Evolutionary conservation across 2,888 invertebrate genomes (phyloP), one percentile per base, ranked within the genome.

Genomic region (Mythimna lalbum): DNA sequence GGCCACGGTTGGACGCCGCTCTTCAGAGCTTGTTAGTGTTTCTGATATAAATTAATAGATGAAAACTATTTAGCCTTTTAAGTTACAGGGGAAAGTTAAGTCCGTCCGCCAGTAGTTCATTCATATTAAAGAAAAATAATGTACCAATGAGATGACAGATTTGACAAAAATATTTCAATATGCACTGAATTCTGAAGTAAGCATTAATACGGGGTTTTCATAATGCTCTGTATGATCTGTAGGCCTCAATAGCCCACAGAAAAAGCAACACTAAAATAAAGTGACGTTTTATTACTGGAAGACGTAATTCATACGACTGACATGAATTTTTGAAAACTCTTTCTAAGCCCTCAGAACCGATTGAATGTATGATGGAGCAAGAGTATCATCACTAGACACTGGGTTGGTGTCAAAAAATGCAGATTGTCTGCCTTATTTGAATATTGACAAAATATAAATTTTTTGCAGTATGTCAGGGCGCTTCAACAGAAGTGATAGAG

Each of bases 1-100:
- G 90, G 87, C 81, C 94, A 93, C 73, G 96, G 96, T 0, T 96
- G 96, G 96, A 96, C 96, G 4, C 96, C 96, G 23, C 89, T 97
- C 43, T 92, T 96, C 67, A 92, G 96, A 87, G 96, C 96, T 31
- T 90, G 96, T 96, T 57, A 75, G 88, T 21, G 2, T 7, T 21
- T 7, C 14, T 14, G 17, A 49, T 17, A 19, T 27, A 23, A 52
- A 52, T 27, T 17, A 27, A 49, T 7, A 27, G 6, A 3, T 3
- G 19, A 3, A 31, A 31, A 9, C 6, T 9, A 2, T 33, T 33
- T 33, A 7, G 6, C 49, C 4, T 9, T 4, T 23, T 23, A 23
- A 7, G 27, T 27, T 4, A 27, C 2, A 7, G 6, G 1, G 1
- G 47, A 49, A 49, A 47, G 6, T 10, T 21, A 5, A 10, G 14